Evolutionary conservation across 2,113 vertebrate species (phyloP), one percentile per base, ranked within the genome.

Genomic region (Ammodytes marinus): DNA sequence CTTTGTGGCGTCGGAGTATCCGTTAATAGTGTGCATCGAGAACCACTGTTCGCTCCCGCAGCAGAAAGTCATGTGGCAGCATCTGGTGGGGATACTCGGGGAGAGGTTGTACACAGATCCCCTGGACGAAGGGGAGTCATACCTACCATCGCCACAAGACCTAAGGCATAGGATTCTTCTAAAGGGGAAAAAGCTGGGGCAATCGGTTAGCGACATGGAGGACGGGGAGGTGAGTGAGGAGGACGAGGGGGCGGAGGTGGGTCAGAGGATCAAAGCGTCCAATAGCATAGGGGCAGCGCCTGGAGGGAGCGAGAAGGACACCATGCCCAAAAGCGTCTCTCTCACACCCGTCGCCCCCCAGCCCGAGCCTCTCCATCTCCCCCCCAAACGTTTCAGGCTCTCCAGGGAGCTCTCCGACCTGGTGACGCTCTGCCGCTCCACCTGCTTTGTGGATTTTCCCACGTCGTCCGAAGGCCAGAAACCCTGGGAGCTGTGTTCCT

Each of bases 141-240:
- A 97, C 3, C 93, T 99, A 0, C 98, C 97, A 0, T 98, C 98
- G 4, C 98, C 97, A 0, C 93, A 96, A 42, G 93, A 88, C 45
- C 94, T 99, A 49, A 97, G 95, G 90, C 94, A 96, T 77, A 96
- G 94, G 86, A 96, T 99, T 85, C 90, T 99, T 12, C 91, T 99
- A 8, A 98, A 98, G 86, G 97, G 95, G 19, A 97, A 97, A 94
- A 97, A 96, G 58, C 87, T 97, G 39, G 94, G 93, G 50, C 90
- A 27, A 27, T 27, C 88, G n/a, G 94, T 81, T 78, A 94, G 88
- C 59, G 92, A 94, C 5, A 95, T 93, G 0, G 84, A 95, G 1
- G 97, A 98, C 14, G 97, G 97, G 3, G 96, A 98, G 54, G 96
- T 97, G 43, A 97, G 96, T 1, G 98, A 98, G 66, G 97, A 97